phyloP scores from a whole-genome alignment of 2,888 invertebrate species.

The Cheilosia vulpina region DNA sequence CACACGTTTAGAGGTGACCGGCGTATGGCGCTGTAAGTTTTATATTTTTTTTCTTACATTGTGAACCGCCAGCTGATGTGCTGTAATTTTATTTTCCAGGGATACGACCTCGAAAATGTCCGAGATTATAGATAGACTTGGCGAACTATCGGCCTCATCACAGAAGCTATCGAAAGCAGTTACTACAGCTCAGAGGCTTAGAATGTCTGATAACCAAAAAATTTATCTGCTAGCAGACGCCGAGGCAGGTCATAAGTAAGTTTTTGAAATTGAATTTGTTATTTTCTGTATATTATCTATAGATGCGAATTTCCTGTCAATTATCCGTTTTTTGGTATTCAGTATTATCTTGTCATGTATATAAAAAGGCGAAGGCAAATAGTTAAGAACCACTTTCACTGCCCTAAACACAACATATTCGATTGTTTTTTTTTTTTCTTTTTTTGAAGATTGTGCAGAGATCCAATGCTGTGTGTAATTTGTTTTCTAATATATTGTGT shows the following conservation, averaged over 20 bases:
- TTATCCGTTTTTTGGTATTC: too few species aligned
- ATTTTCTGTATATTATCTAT: background rate
- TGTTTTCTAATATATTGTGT: too few species aligned
- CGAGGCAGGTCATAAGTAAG: conserved; percentile 86
- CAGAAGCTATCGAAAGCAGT: conserved; percentile 90
- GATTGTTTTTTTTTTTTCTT: too few species aligned
- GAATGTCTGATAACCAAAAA: conserved; percentile 84
- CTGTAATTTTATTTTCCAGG: conserved; percentile 17
- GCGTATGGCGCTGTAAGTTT: conserved; percentile 84
- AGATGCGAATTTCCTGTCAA: too few species aligned
- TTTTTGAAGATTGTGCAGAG: too few species aligned
- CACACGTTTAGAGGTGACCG: conserved; percentile 85
- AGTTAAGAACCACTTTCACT: too few species aligned
- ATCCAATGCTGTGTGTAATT: too few species aligned
- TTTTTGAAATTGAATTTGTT: conserved; percentile 45
- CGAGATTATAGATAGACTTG: conserved; percentile 88
- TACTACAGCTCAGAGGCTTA: conserved; percentile 88
- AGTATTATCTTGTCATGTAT: too few species aligned
- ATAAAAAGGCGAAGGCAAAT: too few species aligned
- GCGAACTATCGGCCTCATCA: conserved; percentile 89
- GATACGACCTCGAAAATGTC: conserved; percentile 86
- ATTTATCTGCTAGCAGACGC: conserved; percentile 82
- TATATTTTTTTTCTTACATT: conserved; percentile 19
- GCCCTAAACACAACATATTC: too few species aligned
- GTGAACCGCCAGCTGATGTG: background rate